Percentiles rank a stretch among this genome's conserved stretches.
These are phyloP conservation scores for Amiota mariae DNA, from an alignment of 2,888 invertebrate genomes.

Conservation along the genomic window DNA sequence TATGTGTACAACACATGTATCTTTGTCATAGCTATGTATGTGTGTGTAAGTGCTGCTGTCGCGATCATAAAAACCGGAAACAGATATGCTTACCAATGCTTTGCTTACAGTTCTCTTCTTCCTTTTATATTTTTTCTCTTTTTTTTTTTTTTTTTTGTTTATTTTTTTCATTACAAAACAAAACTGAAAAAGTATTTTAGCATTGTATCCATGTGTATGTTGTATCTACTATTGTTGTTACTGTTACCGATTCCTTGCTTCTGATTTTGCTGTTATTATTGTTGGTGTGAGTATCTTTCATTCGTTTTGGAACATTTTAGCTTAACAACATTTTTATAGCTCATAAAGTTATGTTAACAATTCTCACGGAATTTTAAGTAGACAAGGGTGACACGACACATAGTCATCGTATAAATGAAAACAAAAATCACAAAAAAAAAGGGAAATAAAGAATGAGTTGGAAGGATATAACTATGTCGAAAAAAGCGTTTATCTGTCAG, in stretches of 20 bases:
- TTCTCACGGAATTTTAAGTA: conserved; percentile 23
- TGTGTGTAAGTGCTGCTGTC: conserved; percentile 45
- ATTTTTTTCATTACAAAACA: conserved; percentile 53
- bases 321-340: conserved; percentile 28
- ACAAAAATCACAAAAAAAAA: background rate
- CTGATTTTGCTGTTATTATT: background rate
- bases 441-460: too few relatives aligned
- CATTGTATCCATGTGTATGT: conserved; percentile 21
- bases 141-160: background rate
- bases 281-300: background rate
- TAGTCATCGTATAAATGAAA: background rate
- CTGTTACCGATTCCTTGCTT: background rate
- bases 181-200: conserved; percentile 41
- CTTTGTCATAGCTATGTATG: conserved; percentile 32
- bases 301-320: conserved; percentile 18
- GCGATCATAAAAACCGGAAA: conserved; percentile 50
- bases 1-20: conserved; percentile 29
- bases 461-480: too few relatives aligned
- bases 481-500: conserved; percentile 14
- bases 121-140: background rate
- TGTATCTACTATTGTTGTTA: conserved; percentile 40
- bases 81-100: conserved; percentile 23
- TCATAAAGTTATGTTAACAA: conserved; percentile 28
- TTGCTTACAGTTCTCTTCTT: background rate
- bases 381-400: background rate